phyloP scores from a whole-genome alignment of 2,113 vertebrate genomes.

The Hippocampus comes region DNA sequence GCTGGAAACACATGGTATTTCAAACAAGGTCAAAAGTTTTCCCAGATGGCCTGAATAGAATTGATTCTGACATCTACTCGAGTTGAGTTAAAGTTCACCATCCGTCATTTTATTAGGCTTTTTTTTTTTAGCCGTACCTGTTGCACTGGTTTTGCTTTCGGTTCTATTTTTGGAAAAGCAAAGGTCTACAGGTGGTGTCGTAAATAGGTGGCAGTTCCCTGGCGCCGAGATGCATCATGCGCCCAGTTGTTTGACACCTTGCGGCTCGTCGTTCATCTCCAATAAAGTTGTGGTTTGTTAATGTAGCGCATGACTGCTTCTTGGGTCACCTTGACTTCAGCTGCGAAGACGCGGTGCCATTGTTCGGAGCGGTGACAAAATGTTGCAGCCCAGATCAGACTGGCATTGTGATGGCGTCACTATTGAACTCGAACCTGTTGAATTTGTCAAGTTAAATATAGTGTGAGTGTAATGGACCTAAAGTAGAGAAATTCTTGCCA shows the following conservation, averaged over 20 bases:
- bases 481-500: background rate
- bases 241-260: conserved; percentile 1
- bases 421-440: background rate
- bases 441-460: background rate
- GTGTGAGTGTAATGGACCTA: background rate
- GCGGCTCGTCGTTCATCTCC: background rate
- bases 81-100: conserved; percentile 10
- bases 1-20: conserved; percentile 13
- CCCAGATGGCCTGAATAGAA: conserved; percentile 11
- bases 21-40: conserved; percentile 32
- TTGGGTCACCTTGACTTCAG: conserved; percentile 20
- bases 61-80: conserved; percentile 14
- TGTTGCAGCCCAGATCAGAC: background rate
- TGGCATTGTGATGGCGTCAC: background rate
- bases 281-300: background rate
- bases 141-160: background rate
- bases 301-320: background rate
- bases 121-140: background rate
- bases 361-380: conserved; percentile 11
- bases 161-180: background rate
- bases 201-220: background rate
- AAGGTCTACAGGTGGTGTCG: background rate
- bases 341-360: background rate
- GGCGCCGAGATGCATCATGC: background rate
- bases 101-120: conserved; percentile 4